Evolutionary conservation across 2,888 invertebrate species (phyloP).

Genomic region (Rhogogaster chlorosoma): DNA sequence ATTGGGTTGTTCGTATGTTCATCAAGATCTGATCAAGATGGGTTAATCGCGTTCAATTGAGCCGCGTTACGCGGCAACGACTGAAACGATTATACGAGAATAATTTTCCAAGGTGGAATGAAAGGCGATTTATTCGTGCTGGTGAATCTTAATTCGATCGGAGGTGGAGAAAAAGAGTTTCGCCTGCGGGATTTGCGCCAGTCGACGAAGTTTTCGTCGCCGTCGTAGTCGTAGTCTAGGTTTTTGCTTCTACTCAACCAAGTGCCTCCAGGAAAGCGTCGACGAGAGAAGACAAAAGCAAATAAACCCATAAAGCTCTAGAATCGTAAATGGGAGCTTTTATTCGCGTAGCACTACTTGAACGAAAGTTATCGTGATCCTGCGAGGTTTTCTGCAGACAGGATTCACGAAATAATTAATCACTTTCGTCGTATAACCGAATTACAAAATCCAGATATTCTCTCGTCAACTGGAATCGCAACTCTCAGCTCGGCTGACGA

Average conservation of each 20-base stretch:
- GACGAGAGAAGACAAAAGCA: constrained; percentile 4
- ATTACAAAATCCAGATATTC: not conserved
- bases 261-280: not conserved
- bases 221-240: not conserved
- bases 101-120: not conserved
- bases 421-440: not conserved
- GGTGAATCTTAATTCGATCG: constrained; percentile 21
- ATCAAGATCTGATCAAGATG: constrained; percentile 29
- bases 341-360: not conserved
- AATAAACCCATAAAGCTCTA: constrained; percentile 21
- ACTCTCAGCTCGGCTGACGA: constrained; percentile 21
- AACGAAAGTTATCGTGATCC: not conserved
- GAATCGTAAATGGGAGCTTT: constrained; percentile 35
- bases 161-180: not conserved
- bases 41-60: constrained; percentile 28
- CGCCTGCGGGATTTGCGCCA: not conserved
- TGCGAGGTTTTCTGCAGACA: not conserved
- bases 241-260: not conserved
- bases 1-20: not conserved
- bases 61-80: not conserved
- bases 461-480: not conserved
- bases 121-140: not conserved
- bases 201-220: not conserved
- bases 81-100: constrained; percentile 16
- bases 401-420: constrained; percentile 14